phyloP scores from a whole-genome alignment of 37 sponge, comb jelly and placozoan genomes.

The Ephydatia muelleri region DNA sequence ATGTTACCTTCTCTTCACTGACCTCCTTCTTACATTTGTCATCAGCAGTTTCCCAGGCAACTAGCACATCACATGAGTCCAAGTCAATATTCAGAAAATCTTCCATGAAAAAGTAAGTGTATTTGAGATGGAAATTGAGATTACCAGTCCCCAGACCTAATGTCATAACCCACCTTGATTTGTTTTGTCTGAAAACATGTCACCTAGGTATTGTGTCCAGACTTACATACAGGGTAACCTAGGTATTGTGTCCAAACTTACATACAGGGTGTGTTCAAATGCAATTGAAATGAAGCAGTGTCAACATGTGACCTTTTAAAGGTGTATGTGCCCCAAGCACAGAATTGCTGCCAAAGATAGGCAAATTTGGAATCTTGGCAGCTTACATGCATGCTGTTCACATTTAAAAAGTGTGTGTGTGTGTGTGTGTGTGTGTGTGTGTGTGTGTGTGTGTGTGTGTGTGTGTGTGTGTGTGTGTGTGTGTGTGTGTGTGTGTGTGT shows the following conservation, averaged over 20 bases:
- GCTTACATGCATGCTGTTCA: background rate
- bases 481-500: no score
- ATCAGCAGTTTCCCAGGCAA: background rate
- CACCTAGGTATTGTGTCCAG: no score
- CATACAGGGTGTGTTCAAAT: no score
- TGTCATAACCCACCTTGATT: background rate
- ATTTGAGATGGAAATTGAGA: background rate
- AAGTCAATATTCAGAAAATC: conserved; percentile 27
- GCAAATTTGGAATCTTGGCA: background rate
- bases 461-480: no score
- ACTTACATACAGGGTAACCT: no score
- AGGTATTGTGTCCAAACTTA: no score
- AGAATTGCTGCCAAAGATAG: background rate
- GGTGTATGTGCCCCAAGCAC: background rate
- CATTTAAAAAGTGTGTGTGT: no score
- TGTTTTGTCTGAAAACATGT: background rate
- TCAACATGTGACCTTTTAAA: background rate
- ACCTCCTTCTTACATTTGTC: background rate
- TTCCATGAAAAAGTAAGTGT: conserved; percentile 54
- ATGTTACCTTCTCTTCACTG: no score
- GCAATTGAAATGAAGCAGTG: no score
- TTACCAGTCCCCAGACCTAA: background rate
- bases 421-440: no score
- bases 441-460: no score
- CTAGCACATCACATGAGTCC: background rate